Base-by-base conservation (phyloP, 2,113 vertebrate species). In the Mionectes macconnelli region DNA sequence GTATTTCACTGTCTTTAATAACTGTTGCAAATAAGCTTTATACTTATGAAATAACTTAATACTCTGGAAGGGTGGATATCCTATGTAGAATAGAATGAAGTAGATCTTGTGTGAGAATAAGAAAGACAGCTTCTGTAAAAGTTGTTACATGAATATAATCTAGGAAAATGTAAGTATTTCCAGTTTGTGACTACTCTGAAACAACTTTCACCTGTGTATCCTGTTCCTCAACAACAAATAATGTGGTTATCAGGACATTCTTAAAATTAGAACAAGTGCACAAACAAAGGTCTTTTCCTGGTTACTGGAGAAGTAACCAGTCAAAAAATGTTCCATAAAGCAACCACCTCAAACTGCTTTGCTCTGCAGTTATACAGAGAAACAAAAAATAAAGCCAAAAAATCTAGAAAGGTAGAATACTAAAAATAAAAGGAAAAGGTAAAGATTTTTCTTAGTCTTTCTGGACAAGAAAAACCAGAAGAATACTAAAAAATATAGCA, bases 401-500 rank as follows among this genome's bases (percentile, higher is more conserved):
- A 53, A 44, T 15, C 16, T 47, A 49, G 21, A 69, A 56, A 87
- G n/a, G 40, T 2, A 67, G 3, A 59, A 82, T 23, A 57, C 3
- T n/a, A 44, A 57, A 92, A 70, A 53, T 33, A 57, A 57, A 75
- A 64, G 18, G n/a, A 70, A 49, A 94, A 57, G 19, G 39, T 37
- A 47, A 83, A 68, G 18, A 39, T 30, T 40, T 40, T 40, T 31
- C 39, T 42, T 63, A 30, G 25, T 42, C 60, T 31, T 40, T 63
- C 6, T 56, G 30, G 60, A 78, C 24, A 78, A 84, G 78, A 20
- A 8, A 75, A 60, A 73, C 3, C 7, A 56, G 39, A 73, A 47
- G 12, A 90, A 45, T 72, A 72, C 39, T 84, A 5, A 75, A 64
- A 75, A 93, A 87, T 35, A 89, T 72, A 93, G 31, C 5, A 88